These are phyloP conservation scores for Allophyes oxyacanthae DNA, from an alignment of 2,888 invertebrate genomes.

Conservation along the genomic window DNA sequence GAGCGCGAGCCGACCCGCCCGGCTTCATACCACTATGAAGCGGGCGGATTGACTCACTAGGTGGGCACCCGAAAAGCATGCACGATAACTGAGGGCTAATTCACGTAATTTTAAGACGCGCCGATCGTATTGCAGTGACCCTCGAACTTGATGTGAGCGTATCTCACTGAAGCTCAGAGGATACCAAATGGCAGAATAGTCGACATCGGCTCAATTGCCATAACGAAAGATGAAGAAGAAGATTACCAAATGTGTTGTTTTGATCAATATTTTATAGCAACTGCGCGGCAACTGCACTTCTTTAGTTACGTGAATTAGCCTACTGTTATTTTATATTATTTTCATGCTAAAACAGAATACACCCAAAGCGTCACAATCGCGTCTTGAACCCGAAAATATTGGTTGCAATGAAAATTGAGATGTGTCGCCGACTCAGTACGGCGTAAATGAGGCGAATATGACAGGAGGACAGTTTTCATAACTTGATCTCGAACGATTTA, in stretches of 20 bases:
- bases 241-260: no score
- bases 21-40: background rate
- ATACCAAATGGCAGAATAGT: no score
- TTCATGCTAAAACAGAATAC: constrained; percentile 8
- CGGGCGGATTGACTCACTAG: background rate
- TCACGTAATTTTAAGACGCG: no score
- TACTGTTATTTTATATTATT: background rate
- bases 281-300: no score
- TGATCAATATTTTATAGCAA: no score
- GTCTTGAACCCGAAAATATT: background rate
- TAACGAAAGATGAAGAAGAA: no score
- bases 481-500: background rate
- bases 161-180: no score
- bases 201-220: no score
- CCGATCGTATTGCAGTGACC: no score
- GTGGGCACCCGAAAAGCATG: constrained; percentile 13
- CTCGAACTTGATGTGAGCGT: no score
- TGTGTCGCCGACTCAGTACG: constrained; percentile 8
- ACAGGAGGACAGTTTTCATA: background rate
- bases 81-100: background rate
- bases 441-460: constrained; percentile 7
- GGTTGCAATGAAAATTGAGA: background rate
- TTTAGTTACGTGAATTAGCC: no score
- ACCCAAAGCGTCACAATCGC: constrained; percentile 13
- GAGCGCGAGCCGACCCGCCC: background rate